Percentiles rank a stretch among this genome's conserved stretches.
Evolutionary conservation across 1,140 invertebrate species (phyloP).

Genomic region (Cherax quadricarinatus): DNA sequence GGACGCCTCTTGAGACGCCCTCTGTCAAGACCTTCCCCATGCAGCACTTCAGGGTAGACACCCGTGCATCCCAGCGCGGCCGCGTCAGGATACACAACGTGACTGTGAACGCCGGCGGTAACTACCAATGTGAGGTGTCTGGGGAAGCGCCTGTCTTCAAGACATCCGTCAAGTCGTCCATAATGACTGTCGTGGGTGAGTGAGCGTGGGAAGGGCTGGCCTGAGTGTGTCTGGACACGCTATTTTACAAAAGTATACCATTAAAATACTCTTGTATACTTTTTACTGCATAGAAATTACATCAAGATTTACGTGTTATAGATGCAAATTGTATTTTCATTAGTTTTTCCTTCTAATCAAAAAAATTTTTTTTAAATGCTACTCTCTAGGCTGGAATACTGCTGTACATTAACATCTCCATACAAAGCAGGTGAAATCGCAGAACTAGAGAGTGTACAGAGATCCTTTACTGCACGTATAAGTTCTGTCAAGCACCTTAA

Average conservation of each 20-base stretch:
- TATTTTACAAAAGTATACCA: neutral
- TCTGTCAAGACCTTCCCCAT: slow-evolving; percentile 29
- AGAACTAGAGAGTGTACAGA: no score
- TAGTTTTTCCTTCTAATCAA: no score
- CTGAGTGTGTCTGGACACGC: neutral
- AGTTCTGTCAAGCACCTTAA: no score
- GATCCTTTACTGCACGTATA: no score
- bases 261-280: no score
- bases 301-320: no score
- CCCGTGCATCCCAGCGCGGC: slow-evolving; percentile 77
- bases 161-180: slow-evolving; percentile 81
- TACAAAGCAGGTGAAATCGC: no score
- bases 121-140: slow-evolving; percentile 86
- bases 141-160: slow-evolving; percentile 85
- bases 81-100: slow-evolving; percentile 84
- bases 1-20: slow-evolving; percentile 45
- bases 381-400: no score
- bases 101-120: slow-evolving; percentile 82
- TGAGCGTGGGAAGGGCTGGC: slow-evolving; percentile 65
- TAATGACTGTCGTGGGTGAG: slow-evolving; percentile 86
- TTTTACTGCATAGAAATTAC: no score
- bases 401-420: no score
- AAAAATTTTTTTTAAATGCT: no score
- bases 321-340: no score
- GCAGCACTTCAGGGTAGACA: slow-evolving; percentile 34